phyloP scores from a whole-genome alignment of 2,797 vertebrate genomes.

The Schizothorax lantsangensis region DNA sequence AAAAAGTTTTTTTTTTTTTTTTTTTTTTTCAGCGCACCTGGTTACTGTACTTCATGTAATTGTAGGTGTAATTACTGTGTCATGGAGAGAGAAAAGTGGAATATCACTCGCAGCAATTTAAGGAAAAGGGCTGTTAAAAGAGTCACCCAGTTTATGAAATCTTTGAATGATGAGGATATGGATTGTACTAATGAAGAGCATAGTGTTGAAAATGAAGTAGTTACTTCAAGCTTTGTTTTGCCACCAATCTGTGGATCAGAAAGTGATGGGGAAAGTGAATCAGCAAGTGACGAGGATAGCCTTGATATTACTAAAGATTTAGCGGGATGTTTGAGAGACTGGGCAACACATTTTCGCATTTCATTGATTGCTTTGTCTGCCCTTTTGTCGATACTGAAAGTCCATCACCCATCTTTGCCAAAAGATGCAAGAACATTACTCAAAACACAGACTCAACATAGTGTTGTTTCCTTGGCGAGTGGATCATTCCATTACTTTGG shows the following conservation, averaged over 20 bases:
- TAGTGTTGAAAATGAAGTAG: not conserved
- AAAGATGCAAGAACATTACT: not conserved
- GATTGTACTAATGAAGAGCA: not conserved
- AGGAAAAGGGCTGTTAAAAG: constrained; percentile 21
- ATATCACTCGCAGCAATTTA: constrained; percentile 4
- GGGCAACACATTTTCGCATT: not conserved
- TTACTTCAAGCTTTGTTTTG: not conserved
- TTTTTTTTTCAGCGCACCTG: too few species aligned
- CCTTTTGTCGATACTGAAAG: not conserved
- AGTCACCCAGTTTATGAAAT: not conserved
- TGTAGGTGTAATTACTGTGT: too few species aligned
- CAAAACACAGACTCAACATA: not conserved
- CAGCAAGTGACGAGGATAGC: not conserved
- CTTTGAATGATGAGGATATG: constrained; percentile 2
- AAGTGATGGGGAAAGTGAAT: not conserved
- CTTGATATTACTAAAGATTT: not conserved
- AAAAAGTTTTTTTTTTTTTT: too few species aligned
- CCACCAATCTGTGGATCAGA: constrained; percentile 4
- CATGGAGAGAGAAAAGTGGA: not conserved
- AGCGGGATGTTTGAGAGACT: not conserved
- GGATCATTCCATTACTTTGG: not conserved
- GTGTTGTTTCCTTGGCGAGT: not conserved
- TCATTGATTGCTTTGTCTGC: constrained; percentile 27
- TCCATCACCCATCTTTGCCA: not conserved
- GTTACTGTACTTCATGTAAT: too few species aligned